Conservation (phyloP, 2,113 vertebrate genomes). For the Ptyas mucosa region DNA sequence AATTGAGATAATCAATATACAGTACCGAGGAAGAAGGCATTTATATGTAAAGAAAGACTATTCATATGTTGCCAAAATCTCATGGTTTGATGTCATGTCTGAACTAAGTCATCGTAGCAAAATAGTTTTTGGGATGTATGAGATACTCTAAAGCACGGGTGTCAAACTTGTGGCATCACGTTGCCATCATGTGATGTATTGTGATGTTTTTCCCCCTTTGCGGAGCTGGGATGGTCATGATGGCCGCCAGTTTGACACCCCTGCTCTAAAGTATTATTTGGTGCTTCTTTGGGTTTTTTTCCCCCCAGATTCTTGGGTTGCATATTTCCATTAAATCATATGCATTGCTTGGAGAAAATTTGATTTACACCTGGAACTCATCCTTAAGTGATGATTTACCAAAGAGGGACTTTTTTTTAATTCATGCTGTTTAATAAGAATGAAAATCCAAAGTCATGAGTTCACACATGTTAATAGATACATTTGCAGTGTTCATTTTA, state of each 20-base stretch:
- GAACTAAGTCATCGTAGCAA: background rate
- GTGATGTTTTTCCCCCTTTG: too few relatives aligned
- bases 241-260: too few relatives aligned
- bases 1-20: background rate
- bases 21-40: background rate
- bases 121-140: background rate
- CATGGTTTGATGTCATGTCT: background rate
- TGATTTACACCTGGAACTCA: background rate
- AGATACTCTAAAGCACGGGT: background rate
- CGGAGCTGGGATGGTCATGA: too few relatives aligned
- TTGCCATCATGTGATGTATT: too few relatives aligned
- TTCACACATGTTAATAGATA: background rate
- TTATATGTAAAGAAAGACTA: background rate
- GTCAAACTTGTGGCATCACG: too few relatives aligned
- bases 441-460: background rate
- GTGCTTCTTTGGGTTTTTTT: background rate
- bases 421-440: background rate
- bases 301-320: background rate
- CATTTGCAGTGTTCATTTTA: background rate
- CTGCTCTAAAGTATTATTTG: background rate
- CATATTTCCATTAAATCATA: background rate
- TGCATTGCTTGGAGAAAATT: background rate
- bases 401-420: background rate
- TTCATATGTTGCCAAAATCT: background rate
- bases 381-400: background rate